These are phyloP conservation scores for Pollenia labialis DNA, from an alignment of 2,888 invertebrate species.

Conservation along the genomic window DNA sequence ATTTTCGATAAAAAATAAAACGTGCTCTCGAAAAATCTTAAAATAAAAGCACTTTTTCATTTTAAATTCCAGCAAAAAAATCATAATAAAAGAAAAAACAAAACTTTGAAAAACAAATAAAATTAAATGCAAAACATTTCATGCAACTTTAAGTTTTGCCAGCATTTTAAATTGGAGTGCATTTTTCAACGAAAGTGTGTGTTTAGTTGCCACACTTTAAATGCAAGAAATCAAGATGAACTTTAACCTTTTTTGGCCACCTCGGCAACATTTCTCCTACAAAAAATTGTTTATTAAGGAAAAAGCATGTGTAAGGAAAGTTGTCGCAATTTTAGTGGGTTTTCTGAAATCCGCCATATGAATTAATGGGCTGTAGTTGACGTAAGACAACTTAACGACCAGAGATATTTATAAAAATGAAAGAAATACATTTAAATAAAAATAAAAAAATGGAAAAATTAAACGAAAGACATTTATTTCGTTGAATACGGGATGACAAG, in stretches of 20 bases:
- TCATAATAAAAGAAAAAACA: background rate
- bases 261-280: constrained; percentile 8
- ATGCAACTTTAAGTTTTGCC: constrained; percentile 29
- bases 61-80: background rate
- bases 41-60: constrained; percentile 32
- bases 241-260: constrained; percentile 64
- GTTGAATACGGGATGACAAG: too few species aligned
- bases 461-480: too few species aligned
- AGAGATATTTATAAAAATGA: background rate
- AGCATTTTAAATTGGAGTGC: background rate
- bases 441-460: background rate
- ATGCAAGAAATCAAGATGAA: constrained; percentile 40
- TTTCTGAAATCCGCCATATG: background rate
- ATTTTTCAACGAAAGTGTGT: constrained; percentile 17
- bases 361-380: constrained; percentile 20
- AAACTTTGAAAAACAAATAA: constrained; percentile 19
- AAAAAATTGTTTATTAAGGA: constrained; percentile 17
- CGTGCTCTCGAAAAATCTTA: constrained; percentile 39
- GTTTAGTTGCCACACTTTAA: constrained; percentile 47
- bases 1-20: constrained; percentile 9
- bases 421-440: background rate
- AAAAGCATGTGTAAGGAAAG: constrained; percentile 23
- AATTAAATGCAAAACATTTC: constrained; percentile 47
- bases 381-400: constrained; percentile 10
- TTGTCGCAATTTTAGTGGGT: background rate